phyloP scores from a whole-genome alignment of 2,797 vertebrate genomes.

The Scyliorhinus canicula region DNA sequence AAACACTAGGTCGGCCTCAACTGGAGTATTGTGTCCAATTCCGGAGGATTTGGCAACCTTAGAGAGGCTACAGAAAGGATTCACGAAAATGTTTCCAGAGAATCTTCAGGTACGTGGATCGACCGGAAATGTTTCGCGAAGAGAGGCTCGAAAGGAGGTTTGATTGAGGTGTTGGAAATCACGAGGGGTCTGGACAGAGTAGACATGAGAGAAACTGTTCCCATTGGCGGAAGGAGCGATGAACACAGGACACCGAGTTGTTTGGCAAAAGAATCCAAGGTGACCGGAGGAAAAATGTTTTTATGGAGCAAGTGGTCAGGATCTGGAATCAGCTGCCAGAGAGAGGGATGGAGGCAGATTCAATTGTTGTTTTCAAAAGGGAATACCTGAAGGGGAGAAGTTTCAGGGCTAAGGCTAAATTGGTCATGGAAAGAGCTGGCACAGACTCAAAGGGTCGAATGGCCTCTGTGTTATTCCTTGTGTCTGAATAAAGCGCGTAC shows the following conservation, averaged over 20 bases:
- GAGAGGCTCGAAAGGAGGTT: not conserved
- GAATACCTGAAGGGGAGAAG: not conserved
- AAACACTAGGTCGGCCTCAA: not conserved
- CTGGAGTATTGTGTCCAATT: not conserved
- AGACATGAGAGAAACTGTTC: too few relatives aligned
- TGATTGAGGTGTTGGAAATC: not conserved
- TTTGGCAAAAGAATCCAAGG: not conserved
- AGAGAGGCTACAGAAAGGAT: not conserved
- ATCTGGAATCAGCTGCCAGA: not conserved
- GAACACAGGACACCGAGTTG: not conserved
- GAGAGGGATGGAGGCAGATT: not conserved
- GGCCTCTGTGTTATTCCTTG: too few relatives aligned
- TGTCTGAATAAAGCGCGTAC: too few relatives aligned
- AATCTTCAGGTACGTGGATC: not conserved
- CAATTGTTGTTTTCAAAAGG: not conserved
- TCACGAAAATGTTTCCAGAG: not conserved
- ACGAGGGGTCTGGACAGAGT: not conserved
- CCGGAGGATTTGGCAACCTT: not conserved
- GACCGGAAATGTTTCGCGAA: not conserved
- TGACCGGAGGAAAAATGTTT: not conserved
- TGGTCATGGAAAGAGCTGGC: not conserved
- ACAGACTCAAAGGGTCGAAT: not conserved
- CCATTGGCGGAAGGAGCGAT: not conserved
- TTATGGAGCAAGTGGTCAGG: not conserved
- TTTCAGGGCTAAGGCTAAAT: not conserved